Base-by-base conservation (phyloP, 1,140 invertebrate species). In the Heterodera schachtii region DNA sequence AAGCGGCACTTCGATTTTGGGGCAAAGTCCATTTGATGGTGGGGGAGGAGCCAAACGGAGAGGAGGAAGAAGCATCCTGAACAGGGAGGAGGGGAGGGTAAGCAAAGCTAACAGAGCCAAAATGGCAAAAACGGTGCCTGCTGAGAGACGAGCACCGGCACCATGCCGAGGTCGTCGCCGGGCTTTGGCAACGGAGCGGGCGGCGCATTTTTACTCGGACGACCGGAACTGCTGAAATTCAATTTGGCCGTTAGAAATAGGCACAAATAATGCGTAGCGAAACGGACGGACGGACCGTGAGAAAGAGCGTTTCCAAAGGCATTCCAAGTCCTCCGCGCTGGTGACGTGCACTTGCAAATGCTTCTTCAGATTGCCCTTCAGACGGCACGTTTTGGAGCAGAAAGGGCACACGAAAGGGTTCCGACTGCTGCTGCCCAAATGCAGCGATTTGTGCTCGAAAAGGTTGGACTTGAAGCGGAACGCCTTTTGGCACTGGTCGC, bases 401-500 rank as follows among this genome's bases (percentile, higher is more conserved):
- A 84, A 84, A 9, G 84, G 84, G 41, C 84, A 84, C 16, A 79
- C 44, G 57, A 84, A 84, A 3, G 80, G 52, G 46, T 57, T 78
- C n/a, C 86, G 82, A 41, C 83, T 81, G 47, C 75, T 77, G 19
- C 81, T 81, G 60, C 94, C 94, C 76, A 93, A 93, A 86, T 95
- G 94, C 6, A 95, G 90, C 78, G 94, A 91, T 82, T 93, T 93
- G 90, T 95, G 94, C 11, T 94, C 90, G 6, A 93, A 94, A 93
- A 95, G 94, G 87, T 95, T 95, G 67, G 93, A 92, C 47, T 93
- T 92, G 1, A 94, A 91, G 2, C 93, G 91, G 80, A 94, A 94
- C n/a, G 80, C 57, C 52, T 87, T 84, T 11, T 52, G 21, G 49
- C 84, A 84, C 31, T 79, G 49, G 6, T 60, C 19, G 70, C 84